Evolutionary conservation across 2,888 invertebrate species (phyloP).

Genomic region (Ophion ellenae): DNA sequence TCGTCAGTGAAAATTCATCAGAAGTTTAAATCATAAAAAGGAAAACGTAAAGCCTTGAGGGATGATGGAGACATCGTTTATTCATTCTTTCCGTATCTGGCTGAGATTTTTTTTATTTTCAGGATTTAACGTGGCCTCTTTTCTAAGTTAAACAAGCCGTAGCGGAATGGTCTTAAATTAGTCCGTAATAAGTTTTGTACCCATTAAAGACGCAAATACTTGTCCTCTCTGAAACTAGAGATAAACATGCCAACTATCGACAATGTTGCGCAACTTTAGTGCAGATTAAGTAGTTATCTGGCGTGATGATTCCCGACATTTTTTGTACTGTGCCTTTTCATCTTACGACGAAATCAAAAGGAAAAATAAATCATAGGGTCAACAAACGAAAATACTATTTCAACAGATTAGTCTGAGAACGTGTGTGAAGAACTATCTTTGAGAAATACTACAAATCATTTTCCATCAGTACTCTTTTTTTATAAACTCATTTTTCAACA

Average conservation of each 20-base stretch:
- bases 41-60: not conserved
- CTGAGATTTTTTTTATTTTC: not conserved
- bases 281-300: not conserved
- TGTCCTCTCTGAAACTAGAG: not conserved
- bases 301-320: not conserved
- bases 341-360: not conserved
- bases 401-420: not conserved
- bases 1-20: not conserved
- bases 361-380: not conserved
- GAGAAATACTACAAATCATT: not conserved
- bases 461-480: too few relatives aligned
- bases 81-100: not conserved
- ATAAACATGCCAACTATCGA: not conserved
- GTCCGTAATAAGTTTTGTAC: not conserved
- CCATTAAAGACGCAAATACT: not conserved
- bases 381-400: too few relatives aligned
- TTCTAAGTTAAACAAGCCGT: not conserved
- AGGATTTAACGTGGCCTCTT: not conserved
- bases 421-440: not conserved
- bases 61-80: not conserved
- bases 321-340: not conserved
- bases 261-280: not conserved
- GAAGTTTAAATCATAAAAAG: not conserved
- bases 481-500: too few relatives aligned
- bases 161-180: not conserved